phyloP scores from a whole-genome alignment of 2,888 invertebrate species.

The Dryobota labecula region DNA sequence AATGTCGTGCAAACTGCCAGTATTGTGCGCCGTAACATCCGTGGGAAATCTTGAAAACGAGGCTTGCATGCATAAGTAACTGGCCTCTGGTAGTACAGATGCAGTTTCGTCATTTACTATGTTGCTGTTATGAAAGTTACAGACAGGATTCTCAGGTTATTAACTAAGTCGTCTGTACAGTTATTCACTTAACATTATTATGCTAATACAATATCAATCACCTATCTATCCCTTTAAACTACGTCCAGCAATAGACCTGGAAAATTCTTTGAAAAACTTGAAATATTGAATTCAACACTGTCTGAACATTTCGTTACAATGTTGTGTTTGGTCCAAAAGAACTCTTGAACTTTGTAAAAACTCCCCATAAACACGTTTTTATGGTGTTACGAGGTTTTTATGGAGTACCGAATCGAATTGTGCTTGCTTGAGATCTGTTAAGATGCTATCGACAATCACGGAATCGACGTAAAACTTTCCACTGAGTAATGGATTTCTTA shows the following conservation, averaged over 20 bases:
- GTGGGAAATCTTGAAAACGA: constrained; percentile 79
- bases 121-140: constrained; percentile 48
- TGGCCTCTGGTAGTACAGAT: constrained; percentile 47
- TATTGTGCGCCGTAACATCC: constrained; percentile 70
- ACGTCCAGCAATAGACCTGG: not conserved
- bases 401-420: constrained; percentile 58
- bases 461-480: constrained; percentile 46
- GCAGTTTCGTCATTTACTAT: constrained; percentile 59
- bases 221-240: not conserved
- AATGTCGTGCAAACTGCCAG: constrained; percentile 63
- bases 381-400: constrained; percentile 33
- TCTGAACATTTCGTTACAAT: constrained; percentile 14
- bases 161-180: constrained; percentile 9
- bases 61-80: constrained; percentile 73
- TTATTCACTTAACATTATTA: constrained; percentile 13
- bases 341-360: constrained; percentile 52
- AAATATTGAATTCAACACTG: constrained; percentile 1
- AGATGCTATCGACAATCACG: constrained; percentile 50
- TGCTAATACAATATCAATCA: not conserved
- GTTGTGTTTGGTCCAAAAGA: constrained; percentile 23
- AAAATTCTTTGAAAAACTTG: constrained; percentile 8
- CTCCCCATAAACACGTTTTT: constrained; percentile 47
- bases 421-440: constrained; percentile 51
- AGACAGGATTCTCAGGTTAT: constrained; percentile 32
- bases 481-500: constrained; percentile 35